phyloP scores from a whole-genome alignment of 2,797 vertebrate genomes.

The Pteropus rufus region DNA sequence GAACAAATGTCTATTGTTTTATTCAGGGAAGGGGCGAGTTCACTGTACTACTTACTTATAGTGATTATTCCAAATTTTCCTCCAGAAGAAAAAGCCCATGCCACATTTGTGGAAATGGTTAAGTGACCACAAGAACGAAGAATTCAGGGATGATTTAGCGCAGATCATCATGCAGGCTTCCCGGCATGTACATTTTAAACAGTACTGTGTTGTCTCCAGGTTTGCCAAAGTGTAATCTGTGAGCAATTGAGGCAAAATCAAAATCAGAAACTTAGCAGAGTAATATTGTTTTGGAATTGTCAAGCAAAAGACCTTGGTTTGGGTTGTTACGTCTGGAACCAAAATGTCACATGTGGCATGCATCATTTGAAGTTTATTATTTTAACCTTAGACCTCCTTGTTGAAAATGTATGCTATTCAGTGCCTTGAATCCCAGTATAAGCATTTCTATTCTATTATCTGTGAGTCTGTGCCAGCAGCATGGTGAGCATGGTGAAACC shows the following conservation, averaged over 20 bases:
- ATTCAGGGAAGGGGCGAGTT: constrained; percentile 39
- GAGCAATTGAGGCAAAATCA: constrained; percentile 58
- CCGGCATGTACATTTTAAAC: constrained; percentile 70
- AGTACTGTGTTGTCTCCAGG: constrained; percentile 65
- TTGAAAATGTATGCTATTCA: constrained; percentile 59
- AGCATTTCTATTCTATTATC: constrained; percentile 27
- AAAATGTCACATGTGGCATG: constrained; percentile 55
- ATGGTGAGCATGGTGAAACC: constrained; percentile 55
- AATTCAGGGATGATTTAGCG: constrained; percentile 70
- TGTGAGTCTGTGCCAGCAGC: constrained; percentile 39
- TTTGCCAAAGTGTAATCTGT: constrained; percentile 44
- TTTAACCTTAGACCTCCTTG: constrained; percentile 64
- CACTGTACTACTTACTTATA: constrained; percentile 61
- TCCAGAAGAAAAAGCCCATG: constrained; percentile 65
- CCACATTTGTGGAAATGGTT: constrained; percentile 63
- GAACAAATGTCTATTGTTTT: constrained; percentile 68
- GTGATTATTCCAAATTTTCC: constrained; percentile 74
- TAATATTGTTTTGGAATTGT: constrained; percentile 66
- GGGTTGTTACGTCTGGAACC: constrained; percentile 50
- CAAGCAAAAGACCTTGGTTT: constrained; percentile 67
- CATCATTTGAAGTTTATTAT: constrained; percentile 69
- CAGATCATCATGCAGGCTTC: constrained; percentile 68
- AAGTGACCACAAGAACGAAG: constrained; percentile 59
- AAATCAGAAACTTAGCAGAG: constrained; percentile 60
- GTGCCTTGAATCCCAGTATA: constrained; percentile 36